Percentiles rank a stretch among this genome's conserved stretches.
Evolutionary conservation across 2,888 invertebrate species (phyloP).

Genomic region (Mantis religiosa): DNA sequence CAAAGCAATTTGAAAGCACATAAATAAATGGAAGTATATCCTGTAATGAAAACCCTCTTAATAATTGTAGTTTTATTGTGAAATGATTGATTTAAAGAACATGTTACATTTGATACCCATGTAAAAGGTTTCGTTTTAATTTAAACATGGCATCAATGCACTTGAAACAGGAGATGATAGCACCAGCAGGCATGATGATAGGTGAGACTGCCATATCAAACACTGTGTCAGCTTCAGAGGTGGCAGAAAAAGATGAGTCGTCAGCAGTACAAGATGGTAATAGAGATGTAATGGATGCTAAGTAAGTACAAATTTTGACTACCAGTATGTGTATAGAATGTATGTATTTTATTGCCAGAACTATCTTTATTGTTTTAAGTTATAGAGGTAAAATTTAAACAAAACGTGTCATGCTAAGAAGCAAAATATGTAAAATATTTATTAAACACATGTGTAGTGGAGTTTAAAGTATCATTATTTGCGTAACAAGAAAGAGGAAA

Average conservation of each 20-base stretch:
- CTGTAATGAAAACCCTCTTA: neutral
- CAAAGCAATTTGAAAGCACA: neutral
- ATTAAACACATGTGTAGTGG: too few relatives aligned
- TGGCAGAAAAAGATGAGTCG: neutral
- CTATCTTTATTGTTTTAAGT: too few relatives aligned
- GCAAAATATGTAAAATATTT: too few relatives aligned
- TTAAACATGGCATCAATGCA: neutral
- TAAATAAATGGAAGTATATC: neutral
- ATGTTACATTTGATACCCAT: neutral
- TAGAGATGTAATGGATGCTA: constrained; percentile 8
- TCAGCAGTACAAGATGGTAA: neutral
- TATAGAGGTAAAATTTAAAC: too few relatives aligned
- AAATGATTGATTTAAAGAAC: neutral
- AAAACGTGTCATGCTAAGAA: too few relatives aligned
- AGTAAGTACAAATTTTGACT: neutral
- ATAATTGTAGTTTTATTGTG: neutral
- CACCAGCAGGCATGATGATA: neutral
- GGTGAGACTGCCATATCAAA: neutral
- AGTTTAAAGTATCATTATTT: too few relatives aligned
- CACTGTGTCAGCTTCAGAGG: neutral
- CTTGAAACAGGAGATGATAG: neutral
- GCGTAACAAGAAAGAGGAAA: too few relatives aligned
- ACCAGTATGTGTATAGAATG: neutral
- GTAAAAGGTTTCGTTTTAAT: neutral
- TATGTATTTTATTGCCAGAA: too few relatives aligned